Evolutionary conservation across 2,888 invertebrate species (phyloP), one percentile per base, ranked within the genome.

Genomic region (Polylopha cassiicola): DNA sequence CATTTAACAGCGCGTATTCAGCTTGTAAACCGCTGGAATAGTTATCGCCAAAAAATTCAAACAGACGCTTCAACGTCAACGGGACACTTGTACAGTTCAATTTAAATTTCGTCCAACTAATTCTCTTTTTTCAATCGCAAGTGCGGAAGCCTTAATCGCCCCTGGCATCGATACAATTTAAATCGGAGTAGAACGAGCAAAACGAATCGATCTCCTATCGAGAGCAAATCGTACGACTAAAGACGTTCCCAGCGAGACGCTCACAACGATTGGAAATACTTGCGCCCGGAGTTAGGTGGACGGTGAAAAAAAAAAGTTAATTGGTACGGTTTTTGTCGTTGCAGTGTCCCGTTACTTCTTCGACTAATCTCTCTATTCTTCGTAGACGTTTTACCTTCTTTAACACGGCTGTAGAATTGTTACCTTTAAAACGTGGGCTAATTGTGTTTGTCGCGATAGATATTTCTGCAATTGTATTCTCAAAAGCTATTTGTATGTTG

Each of bases 191-290:
- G 81, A 80, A 77, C 74, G 76, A 78, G 73, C 71, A 74, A 70
- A 66, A 57, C 74, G 67, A 80, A 81, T 82, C 71, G 70, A 79
- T 81, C 73, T 76, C 72, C 73, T 66, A 73, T 76, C 77, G 72
- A 71, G 79, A 79, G 75, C 75, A 79, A 80, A 82, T 81, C 80
- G 74, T 62, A 74, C 73, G 69, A 64, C 73, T 76, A 74, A 77
- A 80, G 78, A 81, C 72, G 76, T 72, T 74, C 33, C 71, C 65
- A 65, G 70, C 67, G 65, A 33, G 37, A 37, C 11, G 39, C 72
- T 70, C 58, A 58, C 53, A 64, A 66, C 74, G 65, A 79, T 81
- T 73, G 73, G 71, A 77, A 73, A 73, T 73, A 73, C 72, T 76
- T 63, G 65, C 54, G 69, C 66, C 66, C 68, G 61, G 68, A 75